Evolutionary conservation across 2,113 vertebrate species (phyloP).

Genomic region (Balaeniceps rex): DNA sequence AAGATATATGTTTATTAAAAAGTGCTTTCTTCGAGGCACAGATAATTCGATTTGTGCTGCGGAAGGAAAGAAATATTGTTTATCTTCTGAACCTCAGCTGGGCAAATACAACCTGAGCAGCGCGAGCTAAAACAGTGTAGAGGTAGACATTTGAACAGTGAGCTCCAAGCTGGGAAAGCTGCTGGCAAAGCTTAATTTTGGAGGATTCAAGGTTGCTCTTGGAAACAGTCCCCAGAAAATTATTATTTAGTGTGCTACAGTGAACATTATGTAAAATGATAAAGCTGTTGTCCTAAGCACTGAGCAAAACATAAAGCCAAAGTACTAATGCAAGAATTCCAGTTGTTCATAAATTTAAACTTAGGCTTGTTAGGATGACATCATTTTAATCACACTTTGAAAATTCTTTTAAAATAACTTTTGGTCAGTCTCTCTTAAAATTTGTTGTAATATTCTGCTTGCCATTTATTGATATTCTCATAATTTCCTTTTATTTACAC

Average conservation of each 20-base stretch:
- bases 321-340: not conserved
- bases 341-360: not conserved
- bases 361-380: not conserved
- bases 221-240: not conserved
- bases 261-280: not conserved
- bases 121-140: not conserved
- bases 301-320: not conserved
- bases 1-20: not conserved
- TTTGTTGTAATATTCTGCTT: not conserved
- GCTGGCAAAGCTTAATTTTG: not conserved
- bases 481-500: not conserved
- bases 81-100: not conserved
- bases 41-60: not conserved
- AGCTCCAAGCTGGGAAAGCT: not conserved
- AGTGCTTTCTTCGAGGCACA: not conserved
- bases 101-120: not conserved
- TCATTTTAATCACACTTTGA: not conserved
- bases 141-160: not conserved
- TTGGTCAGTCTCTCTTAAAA: not conserved
- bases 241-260: not conserved
- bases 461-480: not conserved
- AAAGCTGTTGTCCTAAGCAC: not conserved
- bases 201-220: not conserved
- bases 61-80: not conserved
- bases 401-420: not conserved